Evolutionary conservation across 2,888 invertebrate species (phyloP), one percentile per base, ranked within the genome.

Genomic region (Ophion ventricosus): DNA sequence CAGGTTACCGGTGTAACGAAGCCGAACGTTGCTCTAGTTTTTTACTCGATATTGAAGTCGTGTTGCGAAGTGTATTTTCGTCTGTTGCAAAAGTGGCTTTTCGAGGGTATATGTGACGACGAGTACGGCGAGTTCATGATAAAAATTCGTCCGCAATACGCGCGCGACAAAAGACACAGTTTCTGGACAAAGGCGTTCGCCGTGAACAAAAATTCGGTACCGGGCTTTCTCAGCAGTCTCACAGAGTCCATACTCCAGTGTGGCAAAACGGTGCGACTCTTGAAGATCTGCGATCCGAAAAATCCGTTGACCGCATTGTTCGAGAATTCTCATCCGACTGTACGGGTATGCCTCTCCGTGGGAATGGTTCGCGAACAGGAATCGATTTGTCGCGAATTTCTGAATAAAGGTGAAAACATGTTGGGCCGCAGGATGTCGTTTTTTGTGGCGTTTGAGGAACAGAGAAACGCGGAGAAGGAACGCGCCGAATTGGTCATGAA

Each of bases 111-210:
- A 74, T 94, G 98, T 20, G 96, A 97, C 85, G 98, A 98, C 92
- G 94, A 95, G 17, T 96, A 96, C 90, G 96, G 96, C 87, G 98
- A 98, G 93, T 97, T 98, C 89, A 98, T 98, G 93, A 96, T 98
- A 75, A 95, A 95, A 70, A 95, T 96, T 23, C 96, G 96, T 89
- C 94, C 94, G 0, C 95, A 96, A 83, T 96, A 96, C 88, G 94
- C 95, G 23, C 95, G 95, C 85, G 95, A 95, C 43, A 94, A 95
- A 26, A 95, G 95, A 0, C 95, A 96, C 83, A 94, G 95, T 3
- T 96, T 96, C 89, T 96, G 96, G 96, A 96, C 96, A 26, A 95
- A 95, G 89, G 95, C 95, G 10, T 96, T 95, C 90, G 94, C 94
- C 40, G 93, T 95, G 14, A 94, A 94, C 0, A 84, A 83, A 4